Evolutionary conservation across 2,888 invertebrate species (phyloP), one percentile per base, ranked within the genome.

Genomic region (Microctonus aethiopoides): DNA sequence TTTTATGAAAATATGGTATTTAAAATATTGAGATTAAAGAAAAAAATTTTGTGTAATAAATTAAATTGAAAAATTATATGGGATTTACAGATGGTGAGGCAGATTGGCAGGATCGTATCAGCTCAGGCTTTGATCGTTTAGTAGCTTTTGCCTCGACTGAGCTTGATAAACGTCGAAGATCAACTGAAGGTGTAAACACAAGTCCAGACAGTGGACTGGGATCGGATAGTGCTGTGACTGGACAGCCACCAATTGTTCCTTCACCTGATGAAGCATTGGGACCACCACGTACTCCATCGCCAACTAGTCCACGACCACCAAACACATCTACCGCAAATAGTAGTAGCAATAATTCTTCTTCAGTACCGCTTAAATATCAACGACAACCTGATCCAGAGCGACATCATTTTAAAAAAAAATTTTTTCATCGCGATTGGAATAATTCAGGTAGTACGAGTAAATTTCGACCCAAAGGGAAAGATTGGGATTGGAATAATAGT

Each of bases 101-200:
- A 79, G 94, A 95, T 87, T 97, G 96, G 96, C 95, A 96, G 87
- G 95, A 96, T 87, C 93, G 95, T 78, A 95, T 97, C 80, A 95
- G 94, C 85, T 95, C 94, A 78, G 95, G 96, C 66, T 97, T 98
- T 89, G 97, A 97, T 88, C 93, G 96, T 77, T 89, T 97, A 80
- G 95, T 97, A 77, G 96, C 96, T 71, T 95, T 96, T 85, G 97
- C 97, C 61, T 95, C 96, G 51, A 96, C 95, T 16, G 97, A 97
- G 82, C 89, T 96, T 85, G 96, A 95, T 85, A 93, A 95, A 87
- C 92, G 95, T 82, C 91, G 95, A 70, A 90, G 95, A 72, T 95
- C 95, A 51, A 92, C 93, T 0, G 95, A 95, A 87, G 94, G 93
- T 78, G 91, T 89, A 84, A 95, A 95, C 86, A 95, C 95, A 60